Base-by-base conservation (phyloP, 2,797 vertebrate species). In the Alauda arvensis region DNA sequence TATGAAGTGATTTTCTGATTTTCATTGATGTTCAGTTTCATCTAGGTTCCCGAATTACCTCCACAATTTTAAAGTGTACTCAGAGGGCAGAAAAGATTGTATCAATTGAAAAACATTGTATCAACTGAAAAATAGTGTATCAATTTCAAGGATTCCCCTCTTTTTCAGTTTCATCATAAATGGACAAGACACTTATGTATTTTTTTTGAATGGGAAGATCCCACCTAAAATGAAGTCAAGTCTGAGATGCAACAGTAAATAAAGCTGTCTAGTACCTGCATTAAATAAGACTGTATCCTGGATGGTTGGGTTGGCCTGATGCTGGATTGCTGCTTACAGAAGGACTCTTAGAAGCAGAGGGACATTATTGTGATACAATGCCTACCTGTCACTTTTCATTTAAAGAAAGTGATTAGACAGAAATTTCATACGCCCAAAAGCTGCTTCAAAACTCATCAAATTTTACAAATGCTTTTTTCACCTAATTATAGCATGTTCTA, bases 371-470 rank as follows among this genome's bases (percentile, higher is more conserved):
- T 46, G 52, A 46, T 46, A 77, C 15, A 68, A 59, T 29, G 83
- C 15, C 25, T 65, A 48, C 63, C 40, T 17, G 2, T 28, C 45
- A 49, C 49, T 78, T 68, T 63, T 62, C 48, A 43, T 76, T 72
- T 87, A 63, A 89, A 86, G 39, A 46, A 81, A 68, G 42, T 0
- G 1, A 83, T 77, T 24, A 84, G 33, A 43, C 8, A 88, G 34
- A 88, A 77, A 34, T 76, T 75, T 88, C 46, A 74, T 43, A 69
- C 25, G 31, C 16, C 26, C 21, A 76, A 82, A 62, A 88, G 57
- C 56, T 33, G 39, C 55, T 91, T 70, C 66, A 65, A 79, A 90
- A 89, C 66, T 91, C 66, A 87, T 81, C 77, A 87, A 87, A 83
- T 94, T 92, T 91, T 61, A 59, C 18, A 91, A 75, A 77, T 76